These are phyloP conservation scores for Caerostris extrusa DNA, from an alignment of 1,140 invertebrate genomes.

Conservation along the genomic window DNA sequence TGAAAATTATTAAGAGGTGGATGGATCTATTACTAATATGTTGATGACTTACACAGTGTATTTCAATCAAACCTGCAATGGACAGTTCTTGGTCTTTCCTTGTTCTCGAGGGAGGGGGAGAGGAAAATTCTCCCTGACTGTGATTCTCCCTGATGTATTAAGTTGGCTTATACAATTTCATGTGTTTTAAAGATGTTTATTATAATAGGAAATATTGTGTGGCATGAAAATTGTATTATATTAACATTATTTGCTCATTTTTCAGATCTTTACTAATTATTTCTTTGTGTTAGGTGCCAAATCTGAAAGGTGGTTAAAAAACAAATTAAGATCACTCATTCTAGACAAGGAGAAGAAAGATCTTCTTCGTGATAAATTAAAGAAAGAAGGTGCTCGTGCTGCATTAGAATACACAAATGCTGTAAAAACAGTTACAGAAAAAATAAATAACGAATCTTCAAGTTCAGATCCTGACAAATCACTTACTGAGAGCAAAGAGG, in stretches of 20 bases:
- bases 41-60: too few species aligned
- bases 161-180: too few species aligned
- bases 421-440: background rate
- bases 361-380: background rate
- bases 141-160: too few species aligned
- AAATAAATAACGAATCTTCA: background rate
- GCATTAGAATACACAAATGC: background rate
- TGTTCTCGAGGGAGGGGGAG: too few species aligned
- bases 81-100: too few species aligned
- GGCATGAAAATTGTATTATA: too few species aligned
- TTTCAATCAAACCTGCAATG: too few species aligned
- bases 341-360: slow-evolving; percentile 52
- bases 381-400: background rate
- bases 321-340: slow-evolving; percentile 62
- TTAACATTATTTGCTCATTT: background rate
- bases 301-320: slow-evolving; percentile 74
- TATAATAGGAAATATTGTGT: too few species aligned
- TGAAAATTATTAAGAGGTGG: too few species aligned
- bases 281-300: slow-evolving; percentile 58
- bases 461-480: background rate
- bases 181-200: too few species aligned
- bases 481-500: background rate
- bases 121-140: too few species aligned
- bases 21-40: too few species aligned
- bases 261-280: background rate